Base-by-base conservation (phyloP, 2,888 invertebrate species). In the Carabus problematicus region DNA sequence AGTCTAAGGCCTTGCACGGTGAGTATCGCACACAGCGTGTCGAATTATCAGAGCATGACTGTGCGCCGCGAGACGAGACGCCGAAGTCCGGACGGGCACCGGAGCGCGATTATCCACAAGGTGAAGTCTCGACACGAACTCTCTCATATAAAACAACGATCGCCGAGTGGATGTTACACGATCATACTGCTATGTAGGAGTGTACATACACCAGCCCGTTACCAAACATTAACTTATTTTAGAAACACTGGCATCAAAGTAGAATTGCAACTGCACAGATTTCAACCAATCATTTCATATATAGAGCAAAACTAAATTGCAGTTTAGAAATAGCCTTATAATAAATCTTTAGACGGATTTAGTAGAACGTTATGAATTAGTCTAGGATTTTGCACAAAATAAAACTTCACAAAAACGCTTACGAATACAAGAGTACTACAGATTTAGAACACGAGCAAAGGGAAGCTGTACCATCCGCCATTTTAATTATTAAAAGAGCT, bases 401-500 rank as follows among this genome's bases (percentile, higher is more conserved):
- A 29, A 29, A 6, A 29, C 2, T 2, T 29, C 6, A 3, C 29
- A 29, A 29, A 29, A 29, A 29, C 29, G 2, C 29, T 29, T 29
- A 29, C 29, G 6, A 29, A 29, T 29, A 29, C 29, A 29, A 29
- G 29, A 29, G 29, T 29, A n/a, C 6, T 29, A 29, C 2, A 29
- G 29, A 52, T 16, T 52, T 18, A 19, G 52, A 14, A 52, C 16
- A 52, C 52, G 8, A 52, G 9, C 19, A 9, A 52, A 19, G 3
- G n/a, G 4, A 52, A 52, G 52, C 52, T 52, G 52, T 9, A 18
- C 18, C 14, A 52, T 11, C 52, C 52, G 16, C 18, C 52, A 52
- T 16, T 52, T 52, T 52, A 52, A 52, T 52, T 52, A 52, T 52
- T 52, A 16, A 52, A 52, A 52, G 52, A 52, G 52, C 52, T 52